Evolutionary conservation across 1,140 invertebrate genomes (phyloP), one percentile per base, ranked within the genome.

Genomic region (Drusus annulatus): DNA sequence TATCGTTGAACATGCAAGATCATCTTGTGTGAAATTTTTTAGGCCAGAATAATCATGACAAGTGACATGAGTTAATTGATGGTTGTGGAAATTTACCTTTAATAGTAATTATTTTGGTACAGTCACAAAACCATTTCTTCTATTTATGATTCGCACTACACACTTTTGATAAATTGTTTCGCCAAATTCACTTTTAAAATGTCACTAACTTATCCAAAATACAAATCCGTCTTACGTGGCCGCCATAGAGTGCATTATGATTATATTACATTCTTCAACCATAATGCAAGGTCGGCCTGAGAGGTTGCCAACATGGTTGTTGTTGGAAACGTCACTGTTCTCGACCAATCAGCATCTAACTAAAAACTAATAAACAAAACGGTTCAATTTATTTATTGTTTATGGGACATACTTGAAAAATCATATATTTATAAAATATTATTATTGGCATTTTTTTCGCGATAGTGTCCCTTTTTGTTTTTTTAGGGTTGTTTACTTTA

Each of bases 11-110:
- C 79, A 76, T 80, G 79, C 79, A 51, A 45, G 58, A 76, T 80
- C 79, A 80, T 80, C 51, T 45, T 62, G 74, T 73, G 62, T 76
- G 68, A 80, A 76, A 69, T 76, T 74, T n/a, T 75, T 56, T 63
- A 17, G 65, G 23, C 58, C 36, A 79, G 68, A 79, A 79, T 79
- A 75, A 56, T 75, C 71, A 74, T 75, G 71, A 75, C 71, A 75
- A 75, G 71, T 75, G 71, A 75, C 71, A 58, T 75, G 71, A 75
- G 71, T 75, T 28, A 75, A 56, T 58, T 71, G 51, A 65, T 25
- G 36, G 50, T 58, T 75, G 23, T 16, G n/a, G 52, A 58, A 31
- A 13, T 73, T 58, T 75, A 75, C 71, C 71, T 58, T 52, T 31
- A 31, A 7, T 75, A 13, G 19, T 75, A 17, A 50, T 71, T 17